Conservation (phyloP, 2,888 invertebrate species). For the Nezara viridula region DNA sequence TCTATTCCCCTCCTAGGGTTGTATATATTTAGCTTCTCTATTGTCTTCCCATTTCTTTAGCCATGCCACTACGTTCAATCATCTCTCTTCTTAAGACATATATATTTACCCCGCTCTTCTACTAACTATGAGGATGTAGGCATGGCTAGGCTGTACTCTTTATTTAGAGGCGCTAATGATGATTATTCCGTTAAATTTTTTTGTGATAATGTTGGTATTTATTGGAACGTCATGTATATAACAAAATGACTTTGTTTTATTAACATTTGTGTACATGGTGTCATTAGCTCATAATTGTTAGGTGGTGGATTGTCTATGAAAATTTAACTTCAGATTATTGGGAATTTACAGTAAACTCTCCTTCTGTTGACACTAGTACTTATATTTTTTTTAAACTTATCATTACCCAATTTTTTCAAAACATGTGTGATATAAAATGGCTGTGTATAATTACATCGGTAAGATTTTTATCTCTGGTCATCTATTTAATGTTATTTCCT, state of each 20-base stretch:
- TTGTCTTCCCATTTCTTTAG: slow-evolving; percentile 55
- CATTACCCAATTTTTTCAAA: slow-evolving; percentile 45
- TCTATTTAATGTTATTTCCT: neutral
- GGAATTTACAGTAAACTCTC: neutral
- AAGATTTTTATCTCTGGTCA: slow-evolving; percentile 56
- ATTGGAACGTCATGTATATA: slow-evolving; percentile 36
- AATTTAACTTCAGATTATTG: neutral
- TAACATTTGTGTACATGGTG: slow-evolving; percentile 14
- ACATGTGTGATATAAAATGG: slow-evolving; percentile 61
- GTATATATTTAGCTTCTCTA: slow-evolving; percentile 47
- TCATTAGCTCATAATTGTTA: slow-evolving; percentile 45
- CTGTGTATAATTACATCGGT: slow-evolving; percentile 59
- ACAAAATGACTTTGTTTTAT: slow-evolving; percentile 17
- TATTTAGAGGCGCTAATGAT: slow-evolving; percentile 56
- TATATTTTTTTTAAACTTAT: neutral
- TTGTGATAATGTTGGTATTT: slow-evolving; percentile 57
- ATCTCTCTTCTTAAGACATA: slow-evolving; percentile 4
- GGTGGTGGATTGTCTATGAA: slow-evolving; percentile 21
- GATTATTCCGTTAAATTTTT: slow-evolving; percentile 45
- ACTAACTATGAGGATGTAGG: slow-evolving; percentile 1
- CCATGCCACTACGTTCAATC: slow-evolving; percentile 36
- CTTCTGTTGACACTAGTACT: neutral
- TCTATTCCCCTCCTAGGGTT: slow-evolving; percentile 8
- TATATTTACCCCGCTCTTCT: neutral
- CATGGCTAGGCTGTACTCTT: slow-evolving; percentile 41